A percentile compares a stretch with the other conserved stretches of the same genome.
Conservation (phyloP, 2,113 vertebrate genomes). For the Burhinus bistriatus region DNA sequence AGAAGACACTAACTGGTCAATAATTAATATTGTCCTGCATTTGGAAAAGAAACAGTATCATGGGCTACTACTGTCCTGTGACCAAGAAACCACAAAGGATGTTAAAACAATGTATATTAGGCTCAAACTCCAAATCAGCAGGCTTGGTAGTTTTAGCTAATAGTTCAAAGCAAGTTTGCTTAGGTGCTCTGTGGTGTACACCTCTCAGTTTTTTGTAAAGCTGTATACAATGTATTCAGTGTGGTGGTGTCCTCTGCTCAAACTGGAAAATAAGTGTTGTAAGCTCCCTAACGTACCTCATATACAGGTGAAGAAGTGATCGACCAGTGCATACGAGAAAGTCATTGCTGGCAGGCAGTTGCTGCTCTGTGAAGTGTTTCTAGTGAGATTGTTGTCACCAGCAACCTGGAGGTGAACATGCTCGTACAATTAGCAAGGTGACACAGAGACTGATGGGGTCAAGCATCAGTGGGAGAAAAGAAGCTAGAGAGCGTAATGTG, state of each 20-base stretch:
- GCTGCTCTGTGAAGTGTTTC: neutral
- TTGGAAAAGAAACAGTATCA: neutral
- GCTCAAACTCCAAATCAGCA: neutral
- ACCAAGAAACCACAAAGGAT: neutral
- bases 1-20: neutral
- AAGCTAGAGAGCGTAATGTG: neutral
- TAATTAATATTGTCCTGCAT: neutral
- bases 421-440: neutral
- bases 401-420: neutral
- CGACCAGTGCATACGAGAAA: accelerated
- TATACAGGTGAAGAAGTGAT: neutral
- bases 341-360: neutral
- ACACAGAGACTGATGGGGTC: neutral
- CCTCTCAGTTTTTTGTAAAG: neutral
- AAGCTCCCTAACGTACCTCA: neutral
- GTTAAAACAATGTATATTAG: neutral
- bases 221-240: neutral
- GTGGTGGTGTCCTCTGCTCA: neutral
- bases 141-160: neutral
- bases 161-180: neutral
- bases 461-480: neutral
- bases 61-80: neutral
- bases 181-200: neutral
- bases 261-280: neutral
- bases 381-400: neutral